phyloP scores from a whole-genome alignment of 2,113 vertebrate species.

The Physeter macrocephalus region DNA sequence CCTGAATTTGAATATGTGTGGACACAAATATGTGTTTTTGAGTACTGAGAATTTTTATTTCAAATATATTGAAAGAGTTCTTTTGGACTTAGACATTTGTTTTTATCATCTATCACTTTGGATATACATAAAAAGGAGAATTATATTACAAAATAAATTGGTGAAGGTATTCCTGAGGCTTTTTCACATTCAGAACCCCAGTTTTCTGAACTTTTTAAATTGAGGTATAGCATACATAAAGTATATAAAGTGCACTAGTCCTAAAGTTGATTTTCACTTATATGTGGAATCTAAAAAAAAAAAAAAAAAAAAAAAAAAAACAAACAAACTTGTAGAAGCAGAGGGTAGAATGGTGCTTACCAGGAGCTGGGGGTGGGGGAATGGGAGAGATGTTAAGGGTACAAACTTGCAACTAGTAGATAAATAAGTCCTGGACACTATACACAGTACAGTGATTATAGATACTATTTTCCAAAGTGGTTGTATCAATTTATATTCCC shows the following conservation, averaged over 20 bases:
- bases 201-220: neutral
- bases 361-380: neutral
- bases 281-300: neutral
- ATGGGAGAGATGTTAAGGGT: neutral
- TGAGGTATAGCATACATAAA: neutral
- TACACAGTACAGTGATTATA: neutral
- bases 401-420: neutral
- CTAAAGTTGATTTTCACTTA: neutral
- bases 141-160: neutral
- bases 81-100: neutral
- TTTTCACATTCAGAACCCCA: neutral
- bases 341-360: neutral
- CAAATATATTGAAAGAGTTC: neutral
- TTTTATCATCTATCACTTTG: neutral
- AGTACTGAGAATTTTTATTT: slow-evolving; percentile 9
- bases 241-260: neutral
- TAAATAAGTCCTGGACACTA: neutral
- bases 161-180: neutral
- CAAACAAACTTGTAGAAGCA: neutral
- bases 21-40: neutral
- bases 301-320: neutral
- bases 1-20: neutral
- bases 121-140: neutral
- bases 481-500: no score
- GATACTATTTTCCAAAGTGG: no score